A percentile compares a stretch with the other conserved stretches of the same genome.
Evolutionary conservation across 2,888 invertebrate genomes (phyloP).

Genomic region (Nomada flava): DNA sequence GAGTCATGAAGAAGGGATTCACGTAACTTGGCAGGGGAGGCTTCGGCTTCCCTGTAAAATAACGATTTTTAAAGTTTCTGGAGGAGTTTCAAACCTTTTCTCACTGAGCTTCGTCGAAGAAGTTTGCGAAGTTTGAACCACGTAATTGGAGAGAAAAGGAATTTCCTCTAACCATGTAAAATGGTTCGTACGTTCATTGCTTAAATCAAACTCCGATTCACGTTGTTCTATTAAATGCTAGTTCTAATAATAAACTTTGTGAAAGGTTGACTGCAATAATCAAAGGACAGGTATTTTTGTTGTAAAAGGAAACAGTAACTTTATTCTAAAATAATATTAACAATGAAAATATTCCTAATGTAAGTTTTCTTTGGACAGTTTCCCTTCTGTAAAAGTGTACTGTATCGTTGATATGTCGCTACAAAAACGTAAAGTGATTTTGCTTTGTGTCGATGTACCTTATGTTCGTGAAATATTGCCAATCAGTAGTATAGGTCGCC

Average conservation of each 20-base stretch:
- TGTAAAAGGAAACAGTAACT: neutral
- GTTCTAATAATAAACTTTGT: neutral
- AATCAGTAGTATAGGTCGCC: conserved; percentile 10
- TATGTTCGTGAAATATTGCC: neutral
- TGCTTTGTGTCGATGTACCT: neutral
- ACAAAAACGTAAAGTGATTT: neutral
- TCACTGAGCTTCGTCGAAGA: conserved; percentile 73
- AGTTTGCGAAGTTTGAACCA: conserved; percentile 79
- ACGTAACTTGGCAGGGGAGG: conserved; percentile 52
- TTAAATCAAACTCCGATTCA: conserved; percentile 25
- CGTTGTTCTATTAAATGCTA: neutral
- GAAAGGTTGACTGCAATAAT: neutral
- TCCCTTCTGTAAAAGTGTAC: neutral
- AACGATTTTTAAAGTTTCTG: conserved; percentile 82
- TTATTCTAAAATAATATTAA: neutral
- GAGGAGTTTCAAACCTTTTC: conserved; percentile 76
- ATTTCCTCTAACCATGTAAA: conserved; percentile 55
- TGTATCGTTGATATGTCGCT: neutral
- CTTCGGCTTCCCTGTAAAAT: conserved; percentile 70
- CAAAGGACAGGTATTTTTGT: neutral
- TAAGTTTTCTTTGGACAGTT: neutral
- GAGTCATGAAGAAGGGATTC: conserved; percentile 58
- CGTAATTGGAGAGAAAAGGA: conserved; percentile 66
- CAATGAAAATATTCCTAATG: neutral
- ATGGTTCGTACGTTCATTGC: conserved; percentile 31